Percentiles rank a stretch among this genome's conserved stretches.
phyloP scores from a whole-genome alignment of 2,113 vertebrate genomes.

The Anhinga rufa region DNA sequence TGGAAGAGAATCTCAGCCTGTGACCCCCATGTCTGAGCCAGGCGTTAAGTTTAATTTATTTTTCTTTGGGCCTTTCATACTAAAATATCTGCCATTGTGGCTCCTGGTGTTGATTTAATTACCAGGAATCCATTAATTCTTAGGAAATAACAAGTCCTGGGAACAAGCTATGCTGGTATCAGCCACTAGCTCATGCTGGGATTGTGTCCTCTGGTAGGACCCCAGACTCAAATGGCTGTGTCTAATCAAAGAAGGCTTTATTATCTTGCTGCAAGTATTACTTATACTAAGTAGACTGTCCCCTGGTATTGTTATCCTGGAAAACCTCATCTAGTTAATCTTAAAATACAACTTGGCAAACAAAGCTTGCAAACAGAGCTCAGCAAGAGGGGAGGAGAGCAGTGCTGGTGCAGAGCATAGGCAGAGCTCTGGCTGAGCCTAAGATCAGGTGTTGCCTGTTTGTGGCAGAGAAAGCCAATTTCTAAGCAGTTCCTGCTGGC shows the following conservation, averaged over 20 bases:
- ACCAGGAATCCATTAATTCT: not conserved
- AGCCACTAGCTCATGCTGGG: not conserved
- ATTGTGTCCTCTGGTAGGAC: not conserved
- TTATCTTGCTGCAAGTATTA: not conserved
- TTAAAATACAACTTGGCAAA: not conserved
- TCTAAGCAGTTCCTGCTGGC: not conserved
- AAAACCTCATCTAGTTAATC: not conserved
- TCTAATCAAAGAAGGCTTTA: not conserved
- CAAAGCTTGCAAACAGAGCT: not conserved
- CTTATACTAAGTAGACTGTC: not conserved
- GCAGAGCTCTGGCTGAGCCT: not conserved
- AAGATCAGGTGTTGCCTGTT: not conserved
- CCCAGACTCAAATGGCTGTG: not conserved
- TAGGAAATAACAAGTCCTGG: not conserved
- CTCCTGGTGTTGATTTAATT: not conserved
- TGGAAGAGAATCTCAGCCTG: not conserved
- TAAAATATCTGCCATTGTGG: not conserved
- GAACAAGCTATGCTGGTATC: not conserved
- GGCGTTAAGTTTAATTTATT: not conserved
- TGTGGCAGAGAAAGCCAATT: not conserved
- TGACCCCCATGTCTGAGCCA: not conserved
- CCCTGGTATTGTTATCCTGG: not conserved
- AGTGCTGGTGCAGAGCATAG: not conserved
- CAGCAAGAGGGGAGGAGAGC: not conserved
- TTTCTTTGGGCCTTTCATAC: not conserved